Evolutionary conservation across 2,888 invertebrate species (phyloP), one percentile per base, ranked within the genome.

Genomic region (Crossocerus cetratus): DNA sequence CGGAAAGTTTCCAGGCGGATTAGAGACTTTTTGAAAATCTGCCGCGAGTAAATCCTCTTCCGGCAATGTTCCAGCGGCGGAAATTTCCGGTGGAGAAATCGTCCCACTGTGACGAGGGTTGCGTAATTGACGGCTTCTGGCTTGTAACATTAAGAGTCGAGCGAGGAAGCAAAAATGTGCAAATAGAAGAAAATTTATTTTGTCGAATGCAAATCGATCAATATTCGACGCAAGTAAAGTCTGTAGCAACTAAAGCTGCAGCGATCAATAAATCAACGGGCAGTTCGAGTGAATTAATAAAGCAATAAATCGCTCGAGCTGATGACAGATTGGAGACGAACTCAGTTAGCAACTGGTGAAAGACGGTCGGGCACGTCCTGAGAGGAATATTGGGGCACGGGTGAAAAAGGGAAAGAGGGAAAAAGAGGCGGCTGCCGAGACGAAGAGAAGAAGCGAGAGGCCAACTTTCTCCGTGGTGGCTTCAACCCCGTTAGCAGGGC

Each of bases 401-500:
- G 16, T 13, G 22, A 53, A 23, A 13, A 44, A 16, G n/a, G 16
- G 11, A 21, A 18, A 58, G 8, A 20, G 57, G 53, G 22, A 22
- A 59, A 63, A 63, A n/a, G 18, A 64, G 59, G 53, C 22, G 23
- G 16, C 11, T 16, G 14, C 0, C 0, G 13, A 13, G 49, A 49
- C 49, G 49, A 14, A 49, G n/a, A 49, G 16, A 16, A 49, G 5
- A 49, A 22, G 23, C 5, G 16, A 16, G n/a, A 54, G 23, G 45
- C 64, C 59, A 65, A 71, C 55, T 66, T 69, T 65, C 64, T 62
- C 49, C 53, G 32, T 58, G 69, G 32, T 11, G 32, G 32, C 32
- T 77, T 77, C 69, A 83, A 83, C 75, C 73, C 77, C 60, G 70
- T 77, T 83, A 77, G 60, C 66, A 1, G 18, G 20, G 59, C 75